phyloP scores from a whole-genome alignment of 2,888 invertebrate genomes.

The Lasioglossum morio region DNA sequence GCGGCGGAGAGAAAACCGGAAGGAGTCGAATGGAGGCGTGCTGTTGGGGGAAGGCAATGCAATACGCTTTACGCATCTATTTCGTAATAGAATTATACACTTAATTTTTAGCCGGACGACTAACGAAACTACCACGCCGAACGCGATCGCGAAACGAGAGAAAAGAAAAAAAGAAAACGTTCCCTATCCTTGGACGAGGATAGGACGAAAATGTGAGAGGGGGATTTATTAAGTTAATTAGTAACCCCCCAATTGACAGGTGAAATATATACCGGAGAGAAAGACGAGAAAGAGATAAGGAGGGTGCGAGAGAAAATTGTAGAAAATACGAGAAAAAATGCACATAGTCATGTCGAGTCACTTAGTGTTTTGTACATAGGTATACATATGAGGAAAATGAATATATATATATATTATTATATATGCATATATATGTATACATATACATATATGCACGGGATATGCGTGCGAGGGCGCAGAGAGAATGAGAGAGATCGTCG shows the following conservation, averaged over 20 bases:
- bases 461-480: constrained; percentile 34
- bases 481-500: not conserved
- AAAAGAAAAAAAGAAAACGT: not conserved
- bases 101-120: constrained; percentile 76
- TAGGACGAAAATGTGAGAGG: not conserved
- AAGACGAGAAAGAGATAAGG: constrained; percentile 42
- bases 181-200: not conserved
- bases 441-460: constrained; percentile 46
- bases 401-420: constrained; percentile 48
- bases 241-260: constrained; percentile 31
- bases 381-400: constrained; percentile 61
- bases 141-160: not conserved
- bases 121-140: constrained; percentile 50
- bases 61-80: constrained; percentile 88
- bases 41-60: constrained; percentile 90
- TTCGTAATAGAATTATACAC: constrained; percentile 78
- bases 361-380: constrained; percentile 82
- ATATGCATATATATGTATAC: constrained; percentile 51
- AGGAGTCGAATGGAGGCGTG: constrained; percentile 77
- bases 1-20: not conserved
- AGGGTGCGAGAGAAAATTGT: constrained; percentile 49
- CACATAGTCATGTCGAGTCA: constrained; percentile 85
- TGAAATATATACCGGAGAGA: not conserved
- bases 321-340: constrained; percentile 72
- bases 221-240: not conserved